phyloP scores from a whole-genome alignment of 2,113 vertebrate species.

The Accipiter virgatus region DNA sequence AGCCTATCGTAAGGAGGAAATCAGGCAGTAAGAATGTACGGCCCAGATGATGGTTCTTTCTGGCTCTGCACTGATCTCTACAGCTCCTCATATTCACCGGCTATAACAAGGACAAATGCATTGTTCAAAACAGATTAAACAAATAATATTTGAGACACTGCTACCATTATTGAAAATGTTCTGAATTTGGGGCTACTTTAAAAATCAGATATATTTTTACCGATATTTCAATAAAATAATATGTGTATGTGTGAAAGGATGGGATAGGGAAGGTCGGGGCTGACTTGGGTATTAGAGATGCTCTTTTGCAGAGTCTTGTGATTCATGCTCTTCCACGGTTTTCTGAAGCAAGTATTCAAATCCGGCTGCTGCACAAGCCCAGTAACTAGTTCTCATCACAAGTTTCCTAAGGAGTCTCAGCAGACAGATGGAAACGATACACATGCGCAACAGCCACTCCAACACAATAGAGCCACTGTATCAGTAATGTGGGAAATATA shows the following conservation, averaged over 20 bases:
- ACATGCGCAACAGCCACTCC: conserved; percentile 28
- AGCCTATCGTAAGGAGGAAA: neutral
- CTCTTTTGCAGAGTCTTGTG: neutral
- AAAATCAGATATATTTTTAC: neutral
- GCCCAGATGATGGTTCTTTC: neutral
- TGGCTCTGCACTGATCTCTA: neutral
- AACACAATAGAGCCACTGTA: conserved; percentile 38
- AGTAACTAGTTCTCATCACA: conserved; percentile 42
- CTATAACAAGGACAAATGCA: neutral
- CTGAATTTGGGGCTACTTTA: neutral
- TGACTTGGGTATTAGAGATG: neutral
- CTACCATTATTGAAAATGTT: neutral
- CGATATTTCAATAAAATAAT: neutral
- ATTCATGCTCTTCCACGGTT: neutral
- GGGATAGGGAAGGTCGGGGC: neutral
- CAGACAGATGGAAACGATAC: conserved; percentile 57
- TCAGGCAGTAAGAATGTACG: neutral
- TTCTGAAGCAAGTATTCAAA: conserved; percentile 1
- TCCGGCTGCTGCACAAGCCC: conserved; percentile 1
- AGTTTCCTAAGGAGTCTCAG: conserved; percentile 47
- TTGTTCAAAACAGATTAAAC: neutral
- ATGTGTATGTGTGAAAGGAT: neutral
- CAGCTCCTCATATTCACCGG: neutral
- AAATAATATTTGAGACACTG: neutral
- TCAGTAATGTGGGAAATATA: conserved; percentile 38